Percentiles rank a stretch among this genome's conserved stretches.
These are phyloP conservation scores for Sitta europaea DNA, from an alignment of 2,113 vertebrate genomes.

Conservation along the genomic window DNA sequence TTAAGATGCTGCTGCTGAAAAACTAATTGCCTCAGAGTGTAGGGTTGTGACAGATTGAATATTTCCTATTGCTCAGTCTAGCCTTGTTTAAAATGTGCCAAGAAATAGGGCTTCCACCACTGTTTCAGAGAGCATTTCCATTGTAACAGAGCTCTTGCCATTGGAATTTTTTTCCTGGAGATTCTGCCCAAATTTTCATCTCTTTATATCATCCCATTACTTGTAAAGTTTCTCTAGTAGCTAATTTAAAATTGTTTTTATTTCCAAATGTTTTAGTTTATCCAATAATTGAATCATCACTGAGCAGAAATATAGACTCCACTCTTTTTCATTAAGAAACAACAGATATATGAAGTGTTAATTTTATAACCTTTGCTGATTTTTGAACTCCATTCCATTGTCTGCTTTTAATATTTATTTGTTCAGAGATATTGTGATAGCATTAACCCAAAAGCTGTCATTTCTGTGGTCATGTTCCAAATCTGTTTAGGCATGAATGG, in stretches of 20 bases:
- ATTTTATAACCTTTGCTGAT: not conserved
- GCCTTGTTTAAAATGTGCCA: not conserved
- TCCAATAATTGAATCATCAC: not conserved
- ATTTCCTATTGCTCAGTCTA: conserved; percentile 17
- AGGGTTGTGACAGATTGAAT: not conserved
- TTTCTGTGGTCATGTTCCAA: not conserved
- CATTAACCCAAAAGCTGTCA: not conserved
- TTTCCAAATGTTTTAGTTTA: not conserved
- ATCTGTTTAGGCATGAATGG: not conserved
- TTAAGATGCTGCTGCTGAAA: not conserved
- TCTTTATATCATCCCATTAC: conserved; percentile 37
- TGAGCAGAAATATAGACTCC: not conserved
- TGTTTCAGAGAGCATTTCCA: conserved; percentile 1
- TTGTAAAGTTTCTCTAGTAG: not conserved
- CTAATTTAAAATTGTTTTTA: not conserved
- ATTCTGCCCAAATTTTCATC: conserved; percentile 7
- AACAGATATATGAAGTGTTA: not conserved
- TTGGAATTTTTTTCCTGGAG: conserved; percentile 48
- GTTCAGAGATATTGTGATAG: not conserved
- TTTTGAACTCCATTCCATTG: not conserved
- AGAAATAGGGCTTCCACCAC: not conserved
- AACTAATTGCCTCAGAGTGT: not conserved
- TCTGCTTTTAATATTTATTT: not conserved
- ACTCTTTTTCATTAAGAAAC: not conserved
- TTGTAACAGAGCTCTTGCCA: not conserved